Percentiles rank a stretch among this genome's conserved stretches.
Conservation (phyloP, 2,888 invertebrate species). For the Tipula unca region DNA sequence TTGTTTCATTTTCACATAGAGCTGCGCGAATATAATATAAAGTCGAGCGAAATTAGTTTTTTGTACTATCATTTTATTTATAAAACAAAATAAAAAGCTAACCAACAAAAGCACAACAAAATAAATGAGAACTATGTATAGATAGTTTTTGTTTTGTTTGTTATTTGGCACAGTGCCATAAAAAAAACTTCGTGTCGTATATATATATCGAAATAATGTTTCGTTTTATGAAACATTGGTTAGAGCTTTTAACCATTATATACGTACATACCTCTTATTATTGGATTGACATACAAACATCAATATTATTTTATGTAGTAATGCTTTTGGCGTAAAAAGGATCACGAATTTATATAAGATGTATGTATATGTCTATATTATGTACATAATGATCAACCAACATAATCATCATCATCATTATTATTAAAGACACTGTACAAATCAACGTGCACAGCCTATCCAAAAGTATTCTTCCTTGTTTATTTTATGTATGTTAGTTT, state of each 20-base stretch:
- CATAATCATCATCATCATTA: background rate
- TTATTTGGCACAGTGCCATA: background rate
- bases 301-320: background rate
- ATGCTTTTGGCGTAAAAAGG: background rate
- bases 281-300: background rate
- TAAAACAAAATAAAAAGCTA: background rate
- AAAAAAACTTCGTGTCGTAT: background rate
- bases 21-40: too few species aligned
- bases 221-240: background rate
- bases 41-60: background rate
- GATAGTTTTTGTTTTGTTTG: background rate
- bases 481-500: background rate
- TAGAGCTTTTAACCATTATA: background rate
- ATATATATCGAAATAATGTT: background rate
- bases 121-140: background rate
- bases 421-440: background rate
- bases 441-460: background rate
- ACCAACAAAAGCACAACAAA: background rate
- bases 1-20: background rate
- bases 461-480: background rate
- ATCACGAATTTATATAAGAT: too few species aligned
- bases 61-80: background rate
- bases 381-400: background rate
- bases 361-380: too few species aligned
- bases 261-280: too few species aligned